Conservation (phyloP, 1,140 invertebrate species). For the Proctacanthus coquilletti region DNA sequence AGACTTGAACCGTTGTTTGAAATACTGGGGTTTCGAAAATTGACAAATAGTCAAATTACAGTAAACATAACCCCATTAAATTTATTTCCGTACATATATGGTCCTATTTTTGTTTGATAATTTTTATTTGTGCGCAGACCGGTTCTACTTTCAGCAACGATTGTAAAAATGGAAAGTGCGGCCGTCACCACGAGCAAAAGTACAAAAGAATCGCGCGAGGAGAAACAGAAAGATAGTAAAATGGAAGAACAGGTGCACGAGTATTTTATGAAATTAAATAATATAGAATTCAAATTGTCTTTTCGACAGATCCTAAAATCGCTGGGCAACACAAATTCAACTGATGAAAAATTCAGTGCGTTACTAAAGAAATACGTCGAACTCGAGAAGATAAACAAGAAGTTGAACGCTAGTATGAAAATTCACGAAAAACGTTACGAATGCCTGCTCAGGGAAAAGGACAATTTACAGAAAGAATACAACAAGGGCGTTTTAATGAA, state of each 20-base stretch:
- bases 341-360: constrained; percentile 58
- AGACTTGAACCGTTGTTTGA: no score
- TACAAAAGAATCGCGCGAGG: constrained; percentile 21
- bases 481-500: constrained; percentile 66
- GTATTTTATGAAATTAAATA: not conserved
- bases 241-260: constrained; percentile 20
- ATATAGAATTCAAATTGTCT: not conserved
- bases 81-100: no score
- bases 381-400: constrained; percentile 57
- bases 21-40: no score
- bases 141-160: no score
- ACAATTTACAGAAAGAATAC: constrained; percentile 65
- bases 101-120: no score
- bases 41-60: no score
- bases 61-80: no score
- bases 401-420: constrained; percentile 46
- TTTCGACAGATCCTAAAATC: constrained; percentile 50
- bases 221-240: constrained; percentile 24
- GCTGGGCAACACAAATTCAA: constrained; percentile 44
- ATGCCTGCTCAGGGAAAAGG: constrained; percentile 57
- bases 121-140: no score
- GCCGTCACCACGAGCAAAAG: constrained; percentile 8
- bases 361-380: constrained; percentile 66
- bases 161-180: not conserved
- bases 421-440: constrained; percentile 47